These are phyloP conservation scores for Gallinago nigripennis DNA, from an alignment of 2,797 vertebrate species.

Conservation along the genomic window DNA sequence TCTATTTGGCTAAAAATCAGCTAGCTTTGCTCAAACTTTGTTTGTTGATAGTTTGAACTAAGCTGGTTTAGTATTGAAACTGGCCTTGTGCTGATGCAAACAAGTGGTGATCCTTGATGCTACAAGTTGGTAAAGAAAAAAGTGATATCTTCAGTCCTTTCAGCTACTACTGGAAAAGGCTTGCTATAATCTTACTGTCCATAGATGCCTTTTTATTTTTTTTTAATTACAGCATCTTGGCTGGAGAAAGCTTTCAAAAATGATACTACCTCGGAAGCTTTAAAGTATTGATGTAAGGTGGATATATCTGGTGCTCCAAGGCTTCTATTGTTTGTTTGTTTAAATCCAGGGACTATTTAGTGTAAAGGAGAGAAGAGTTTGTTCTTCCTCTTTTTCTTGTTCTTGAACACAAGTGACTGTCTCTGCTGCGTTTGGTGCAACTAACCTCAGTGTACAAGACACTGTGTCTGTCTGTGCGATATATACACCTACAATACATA, in stretches of 20 bases:
- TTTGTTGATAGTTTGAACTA: neutral
- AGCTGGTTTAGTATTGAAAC: neutral
- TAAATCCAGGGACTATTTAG: neutral
- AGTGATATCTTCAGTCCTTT: neutral
- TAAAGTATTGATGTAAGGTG: neutral
- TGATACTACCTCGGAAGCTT: neutral
- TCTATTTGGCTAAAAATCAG: neutral
- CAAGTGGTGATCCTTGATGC: neutral
- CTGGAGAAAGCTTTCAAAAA: neutral
- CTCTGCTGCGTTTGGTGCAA: neutral
- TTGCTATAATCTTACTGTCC: neutral
- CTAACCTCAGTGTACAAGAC: neutral
- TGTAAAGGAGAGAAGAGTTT: neutral
- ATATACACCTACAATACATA: accelerated
- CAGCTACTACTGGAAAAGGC: neutral
- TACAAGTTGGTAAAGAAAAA: neutral
- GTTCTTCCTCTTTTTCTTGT: neutral
- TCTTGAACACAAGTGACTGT: neutral
- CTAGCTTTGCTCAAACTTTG: neutral
- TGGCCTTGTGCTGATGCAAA: neutral
- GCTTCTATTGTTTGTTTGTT: accelerated
- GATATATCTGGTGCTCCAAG: neutral
- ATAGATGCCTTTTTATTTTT: neutral
- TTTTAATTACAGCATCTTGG: neutral
- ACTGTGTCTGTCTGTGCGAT: neutral